Evolutionary conservation across 1,140 invertebrate species (phyloP).

Genomic region (Drosophila guanche): DNA sequence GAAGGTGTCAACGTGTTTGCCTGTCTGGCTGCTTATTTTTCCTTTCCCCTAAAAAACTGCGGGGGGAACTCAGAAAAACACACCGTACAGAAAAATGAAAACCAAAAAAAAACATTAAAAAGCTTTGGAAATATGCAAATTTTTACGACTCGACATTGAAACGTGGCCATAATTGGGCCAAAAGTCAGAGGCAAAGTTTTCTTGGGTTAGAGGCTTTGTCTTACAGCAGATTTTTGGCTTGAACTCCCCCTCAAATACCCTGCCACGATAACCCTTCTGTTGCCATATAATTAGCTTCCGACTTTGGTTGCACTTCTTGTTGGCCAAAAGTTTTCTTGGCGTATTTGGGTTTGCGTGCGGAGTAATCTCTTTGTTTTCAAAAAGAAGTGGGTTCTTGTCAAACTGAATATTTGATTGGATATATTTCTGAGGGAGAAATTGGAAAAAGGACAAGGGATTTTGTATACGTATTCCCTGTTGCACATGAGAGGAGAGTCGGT

Average conservation of each 20-base stretch:
- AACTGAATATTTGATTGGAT: slow-evolving; percentile 20
- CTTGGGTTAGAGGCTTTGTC: slow-evolving; percentile 49
- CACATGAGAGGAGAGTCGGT: not conserved
- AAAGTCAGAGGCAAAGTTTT: slow-evolving; percentile 54
- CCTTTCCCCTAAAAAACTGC: slow-evolving; percentile 15
- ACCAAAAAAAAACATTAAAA: slow-evolving; percentile 55
- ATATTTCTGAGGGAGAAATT: no score
- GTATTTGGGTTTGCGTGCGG: slow-evolving; percentile 17
- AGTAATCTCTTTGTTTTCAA: slow-evolving; percentile 37
- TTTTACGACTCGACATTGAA: slow-evolving; percentile 69
- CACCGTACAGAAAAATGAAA: slow-evolving; percentile 10
- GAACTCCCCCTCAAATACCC: not conserved
- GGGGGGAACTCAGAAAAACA: not conserved
- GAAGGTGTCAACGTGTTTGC: slow-evolving; percentile 76
- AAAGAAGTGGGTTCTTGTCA: slow-evolving; percentile 12
- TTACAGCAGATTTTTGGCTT: slow-evolving; percentile 39
- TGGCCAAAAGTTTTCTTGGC: slow-evolving; percentile 16
- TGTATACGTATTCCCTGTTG: slow-evolving; percentile 8
- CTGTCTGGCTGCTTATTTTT: slow-evolving; percentile 34
- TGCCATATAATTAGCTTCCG: slow-evolving; percentile 39
- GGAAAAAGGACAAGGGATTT: no score
- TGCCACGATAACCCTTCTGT: not conserved
- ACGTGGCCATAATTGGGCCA: slow-evolving; percentile 66
- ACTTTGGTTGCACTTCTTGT: slow-evolving; percentile 48
- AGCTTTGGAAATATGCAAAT: slow-evolving; percentile 66